Percentiles rank a stretch among this genome's conserved stretches.
Evolutionary conservation across 2,888 invertebrate species (phyloP).

Genomic region (Dryomyza anilis): DNA sequence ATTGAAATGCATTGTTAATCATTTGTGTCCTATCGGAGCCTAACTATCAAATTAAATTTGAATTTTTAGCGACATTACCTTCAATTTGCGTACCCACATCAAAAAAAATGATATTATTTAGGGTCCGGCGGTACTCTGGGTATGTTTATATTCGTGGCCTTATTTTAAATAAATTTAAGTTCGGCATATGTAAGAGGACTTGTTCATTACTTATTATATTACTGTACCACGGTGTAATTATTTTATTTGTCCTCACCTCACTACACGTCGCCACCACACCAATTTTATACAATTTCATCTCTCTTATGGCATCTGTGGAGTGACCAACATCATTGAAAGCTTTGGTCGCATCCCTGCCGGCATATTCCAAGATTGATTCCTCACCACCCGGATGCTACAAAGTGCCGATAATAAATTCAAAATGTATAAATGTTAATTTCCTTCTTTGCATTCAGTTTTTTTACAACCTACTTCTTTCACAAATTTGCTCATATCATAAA

Average conservation of each 20-base stretch:
- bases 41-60: too few relatives aligned
- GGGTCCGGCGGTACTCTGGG: too few relatives aligned
- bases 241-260: conserved; percentile 37
- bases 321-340: conserved; percentile 73
- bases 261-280: conserved; percentile 64
- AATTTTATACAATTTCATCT: conserved; percentile 68
- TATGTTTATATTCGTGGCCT: too few relatives aligned
- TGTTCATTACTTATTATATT: too few relatives aligned
- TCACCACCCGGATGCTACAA: conserved; percentile 73
- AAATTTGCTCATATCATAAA: conserved; percentile 74
- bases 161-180: too few relatives aligned
- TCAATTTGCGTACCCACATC: too few relatives aligned
- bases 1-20: too few relatives aligned
- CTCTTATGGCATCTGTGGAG: conserved; percentile 67
- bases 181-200: too few relatives aligned
- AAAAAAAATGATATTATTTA: too few relatives aligned
- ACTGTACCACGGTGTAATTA: too few relatives aligned
- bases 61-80: too few relatives aligned
- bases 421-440: conserved; percentile 1
- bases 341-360: conserved; percentile 71
- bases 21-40: too few relatives aligned
- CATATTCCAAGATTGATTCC: conserved; percentile 68
- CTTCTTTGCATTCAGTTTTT: neutral
- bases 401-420: neutral
- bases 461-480: conserved; percentile 63